Conservation (phyloP, 2,113 vertebrate species). For the Dasyornis broadbenti region DNA sequence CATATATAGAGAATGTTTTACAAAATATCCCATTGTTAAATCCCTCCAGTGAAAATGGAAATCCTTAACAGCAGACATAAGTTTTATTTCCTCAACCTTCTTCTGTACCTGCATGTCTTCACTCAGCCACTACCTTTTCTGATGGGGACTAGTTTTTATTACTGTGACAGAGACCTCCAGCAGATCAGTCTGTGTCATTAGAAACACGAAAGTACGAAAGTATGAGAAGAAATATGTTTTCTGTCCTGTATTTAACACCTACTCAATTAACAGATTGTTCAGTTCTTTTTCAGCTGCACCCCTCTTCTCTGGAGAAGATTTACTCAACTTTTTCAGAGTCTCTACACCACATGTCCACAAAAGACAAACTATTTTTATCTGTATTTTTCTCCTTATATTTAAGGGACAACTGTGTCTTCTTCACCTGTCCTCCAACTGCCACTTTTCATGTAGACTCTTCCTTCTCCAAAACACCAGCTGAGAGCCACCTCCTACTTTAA, state of each 20-base stretch:
- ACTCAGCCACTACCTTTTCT: neutral
- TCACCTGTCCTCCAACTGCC: neutral
- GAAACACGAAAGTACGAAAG: neutral
- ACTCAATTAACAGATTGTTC: neutral
- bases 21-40: neutral
- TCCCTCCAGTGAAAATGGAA: neutral
- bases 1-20: neutral
- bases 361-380: neutral
- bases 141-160: neutral
- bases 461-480: neutral
- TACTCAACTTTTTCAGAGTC: neutral
- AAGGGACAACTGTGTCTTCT: neutral
- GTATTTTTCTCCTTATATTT: neutral
- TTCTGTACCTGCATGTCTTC: neutral
- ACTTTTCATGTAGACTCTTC: neutral
- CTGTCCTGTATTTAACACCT: neutral
- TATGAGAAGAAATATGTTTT: neutral
- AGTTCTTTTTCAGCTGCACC: neutral
- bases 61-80: neutral
- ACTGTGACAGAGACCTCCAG: neutral
- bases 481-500: neutral
- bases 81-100: neutral
- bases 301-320: neutral
- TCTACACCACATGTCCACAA: neutral
- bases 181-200: neutral